Evolutionary conservation across 2,888 invertebrate genomes (phyloP).

Genomic region (Drosophila anomalipes): DNA sequence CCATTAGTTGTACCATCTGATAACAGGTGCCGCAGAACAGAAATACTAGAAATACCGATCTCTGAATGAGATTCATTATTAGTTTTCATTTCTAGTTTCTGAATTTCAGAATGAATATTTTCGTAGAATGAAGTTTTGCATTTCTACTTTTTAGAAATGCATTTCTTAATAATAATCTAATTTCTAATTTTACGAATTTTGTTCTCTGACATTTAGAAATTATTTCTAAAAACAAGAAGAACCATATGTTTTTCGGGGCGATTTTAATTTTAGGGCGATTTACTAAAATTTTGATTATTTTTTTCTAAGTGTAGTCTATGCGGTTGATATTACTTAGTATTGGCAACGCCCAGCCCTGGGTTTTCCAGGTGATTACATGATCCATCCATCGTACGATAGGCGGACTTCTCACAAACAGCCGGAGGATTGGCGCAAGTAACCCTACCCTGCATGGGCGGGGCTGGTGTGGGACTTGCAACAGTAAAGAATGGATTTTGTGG

Average conservation of each 20-base stretch:
- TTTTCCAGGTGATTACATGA: constrained; percentile 96
- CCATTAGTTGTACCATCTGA: too few relatives aligned
- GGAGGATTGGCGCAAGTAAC: constrained; percentile 80
- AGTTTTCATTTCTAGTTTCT: too few relatives aligned
- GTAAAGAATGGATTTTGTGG: constrained; percentile 72
- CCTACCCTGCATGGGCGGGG: constrained; percentile 67
- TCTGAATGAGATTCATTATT: neutral
- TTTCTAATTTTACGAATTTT: neutral
- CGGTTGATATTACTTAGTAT: constrained; percentile 82
- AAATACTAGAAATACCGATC: neutral
- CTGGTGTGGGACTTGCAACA: constrained; percentile 3
- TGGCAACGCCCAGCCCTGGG: constrained; percentile 93
- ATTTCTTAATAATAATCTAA: neutral
- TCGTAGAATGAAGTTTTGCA: neutral
- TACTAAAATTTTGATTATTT: neutral
- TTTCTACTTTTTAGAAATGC: neutral
- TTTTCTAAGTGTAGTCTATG: neutral
- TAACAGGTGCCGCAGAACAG: too few relatives aligned
- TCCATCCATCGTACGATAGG: constrained; percentile 94
- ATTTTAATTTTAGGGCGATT: neutral
- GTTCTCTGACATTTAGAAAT: too few relatives aligned
- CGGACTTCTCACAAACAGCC: constrained; percentile 78
- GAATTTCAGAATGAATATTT: too few relatives aligned
- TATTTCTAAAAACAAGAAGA: too few relatives aligned
- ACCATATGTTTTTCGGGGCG: neutral